These are phyloP conservation scores for Symphodus melops DNA, from an alignment of 2,113 vertebrate species.

Conservation along the genomic window DNA sequence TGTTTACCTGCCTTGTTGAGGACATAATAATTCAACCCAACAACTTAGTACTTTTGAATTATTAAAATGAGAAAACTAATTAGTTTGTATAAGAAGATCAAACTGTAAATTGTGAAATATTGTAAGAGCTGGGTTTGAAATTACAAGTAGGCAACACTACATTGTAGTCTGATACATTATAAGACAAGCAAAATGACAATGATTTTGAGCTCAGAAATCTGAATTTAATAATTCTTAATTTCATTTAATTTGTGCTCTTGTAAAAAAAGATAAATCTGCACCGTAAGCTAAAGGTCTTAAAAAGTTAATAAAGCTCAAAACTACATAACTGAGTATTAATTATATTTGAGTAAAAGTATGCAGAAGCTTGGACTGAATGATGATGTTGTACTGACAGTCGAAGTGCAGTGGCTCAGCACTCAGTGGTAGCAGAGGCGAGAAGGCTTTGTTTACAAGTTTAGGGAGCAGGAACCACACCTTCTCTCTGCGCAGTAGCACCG, in stretches of 20 bases:
- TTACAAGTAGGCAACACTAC: slow-evolving; percentile 38
- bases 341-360: background rate
- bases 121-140: slow-evolving; percentile 38
- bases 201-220: background rate
- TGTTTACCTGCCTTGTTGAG: slow-evolving; percentile 7
- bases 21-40: too few relatives aligned
- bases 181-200: background rate
- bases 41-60: too few relatives aligned
- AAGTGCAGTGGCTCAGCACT: slow-evolving; percentile 37
- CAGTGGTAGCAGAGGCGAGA: slow-evolving; percentile 30
- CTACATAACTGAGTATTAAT: background rate
- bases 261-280: background rate
- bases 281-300: background rate
- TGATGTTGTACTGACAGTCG: slow-evolving; percentile 4
- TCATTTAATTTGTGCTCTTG: background rate
- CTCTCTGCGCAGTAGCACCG: slow-evolving; percentile 47
- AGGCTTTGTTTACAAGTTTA: slow-evolving; percentile 72
- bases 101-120: slow-evolving; percentile 40
- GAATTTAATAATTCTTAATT: background rate
- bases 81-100: slow-evolving; percentile 11
- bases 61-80: too few relatives aligned
- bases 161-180: slow-evolving; percentile 31
- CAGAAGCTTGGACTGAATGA: slow-evolving; percentile 1
- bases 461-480: slow-evolving; percentile 58
- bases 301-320: background rate